Evolutionary conservation across 2,113 vertebrate species (phyloP).

Genomic region (Phylloscopus whistleri): DNA sequence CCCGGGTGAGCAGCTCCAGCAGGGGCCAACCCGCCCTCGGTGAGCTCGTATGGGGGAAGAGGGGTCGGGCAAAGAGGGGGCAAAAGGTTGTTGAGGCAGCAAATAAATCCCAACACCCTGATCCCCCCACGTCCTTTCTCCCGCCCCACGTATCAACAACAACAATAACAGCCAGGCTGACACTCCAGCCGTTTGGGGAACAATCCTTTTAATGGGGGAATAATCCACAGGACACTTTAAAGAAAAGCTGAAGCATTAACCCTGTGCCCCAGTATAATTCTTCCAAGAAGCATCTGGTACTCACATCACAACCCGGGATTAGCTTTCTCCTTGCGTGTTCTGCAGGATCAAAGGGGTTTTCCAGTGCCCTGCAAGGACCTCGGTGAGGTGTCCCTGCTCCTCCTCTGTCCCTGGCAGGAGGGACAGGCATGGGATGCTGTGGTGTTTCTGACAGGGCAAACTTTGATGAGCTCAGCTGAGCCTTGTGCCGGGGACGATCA

Average conservation of each 20-base stretch:
- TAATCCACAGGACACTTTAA: slow-evolving; percentile 69
- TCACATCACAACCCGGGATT: slow-evolving; percentile 63
- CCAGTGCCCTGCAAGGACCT: neutral
- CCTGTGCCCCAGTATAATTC: slow-evolving; percentile 69
- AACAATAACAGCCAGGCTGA: slow-evolving; percentile 33
- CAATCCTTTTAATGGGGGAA: slow-evolving; percentile 67
- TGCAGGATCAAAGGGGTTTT: slow-evolving; percentile 50
- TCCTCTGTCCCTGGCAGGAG: neutral
- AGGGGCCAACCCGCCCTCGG: neutral
- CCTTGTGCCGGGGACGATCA: neutral
- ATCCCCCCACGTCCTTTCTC: neutral
- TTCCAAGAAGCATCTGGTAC: slow-evolving; percentile 62
- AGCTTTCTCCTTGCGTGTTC: slow-evolving; percentile 28
- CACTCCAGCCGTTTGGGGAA: slow-evolving; percentile 30
- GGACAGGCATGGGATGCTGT: accelerated
- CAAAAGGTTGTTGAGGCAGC: neutral
- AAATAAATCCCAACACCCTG: slow-evolving; percentile 59
- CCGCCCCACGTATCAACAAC: neutral
- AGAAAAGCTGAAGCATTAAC: slow-evolving; percentile 73
- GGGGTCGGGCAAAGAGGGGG: neutral
- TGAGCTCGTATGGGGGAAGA: neutral
- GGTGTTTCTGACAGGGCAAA: neutral
- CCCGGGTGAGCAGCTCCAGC: neutral
- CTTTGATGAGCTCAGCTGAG: neutral
- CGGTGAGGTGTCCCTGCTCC: neutral